These are phyloP conservation scores for Actinia equina DNA, from an alignment of 64 coral and sea anemone species.

Conservation along the genomic window DNA sequence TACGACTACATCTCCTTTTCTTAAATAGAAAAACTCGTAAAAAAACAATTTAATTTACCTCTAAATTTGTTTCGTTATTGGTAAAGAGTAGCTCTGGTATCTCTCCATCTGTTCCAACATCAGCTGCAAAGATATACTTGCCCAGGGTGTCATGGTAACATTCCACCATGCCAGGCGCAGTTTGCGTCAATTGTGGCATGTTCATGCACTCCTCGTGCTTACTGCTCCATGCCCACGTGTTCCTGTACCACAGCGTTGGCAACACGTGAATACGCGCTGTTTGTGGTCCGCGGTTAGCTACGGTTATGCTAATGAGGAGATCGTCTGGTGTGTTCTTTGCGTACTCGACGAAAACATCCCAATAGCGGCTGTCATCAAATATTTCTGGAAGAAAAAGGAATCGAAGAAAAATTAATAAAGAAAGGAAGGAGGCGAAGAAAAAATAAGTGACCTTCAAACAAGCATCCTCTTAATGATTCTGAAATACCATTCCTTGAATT, in stretches of 20 bases:
- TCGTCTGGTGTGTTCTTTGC: constrained; percentile 66
- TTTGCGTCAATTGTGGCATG: constrained; percentile 74
- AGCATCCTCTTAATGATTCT: no score
- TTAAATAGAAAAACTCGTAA: not conserved
- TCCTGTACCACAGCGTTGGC: constrained; percentile 77
- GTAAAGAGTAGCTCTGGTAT: constrained; percentile 85
- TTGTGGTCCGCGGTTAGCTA: constrained; percentile 67
- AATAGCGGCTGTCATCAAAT: constrained; percentile 65
- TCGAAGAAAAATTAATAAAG: not conserved
- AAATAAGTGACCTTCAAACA: no score
- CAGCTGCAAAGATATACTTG: constrained; percentile 68
- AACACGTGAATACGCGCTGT: constrained; percentile 48
- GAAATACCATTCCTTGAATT: no score
- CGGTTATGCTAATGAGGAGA: constrained; percentile 61
- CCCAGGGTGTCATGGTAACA: constrained; percentile 81
- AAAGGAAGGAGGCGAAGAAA: not conserved
- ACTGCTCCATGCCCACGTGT: constrained; percentile 77
- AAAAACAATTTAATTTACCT: constrained; percentile 27
- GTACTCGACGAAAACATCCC: constrained; percentile 72
- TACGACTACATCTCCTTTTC: not conserved
- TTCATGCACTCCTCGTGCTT: constrained; percentile 82
- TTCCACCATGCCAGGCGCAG: constrained; percentile 32
- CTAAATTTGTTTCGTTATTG: constrained; percentile 90
- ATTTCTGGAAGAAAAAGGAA: no score
- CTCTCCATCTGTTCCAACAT: constrained; percentile 65